A percentile compares a stretch with the other conserved stretches of the same genome.
These are phyloP conservation scores for Pan troglodytes DNA, from an alignment of 2,113 vertebrate species.

Conservation along the genomic window DNA sequence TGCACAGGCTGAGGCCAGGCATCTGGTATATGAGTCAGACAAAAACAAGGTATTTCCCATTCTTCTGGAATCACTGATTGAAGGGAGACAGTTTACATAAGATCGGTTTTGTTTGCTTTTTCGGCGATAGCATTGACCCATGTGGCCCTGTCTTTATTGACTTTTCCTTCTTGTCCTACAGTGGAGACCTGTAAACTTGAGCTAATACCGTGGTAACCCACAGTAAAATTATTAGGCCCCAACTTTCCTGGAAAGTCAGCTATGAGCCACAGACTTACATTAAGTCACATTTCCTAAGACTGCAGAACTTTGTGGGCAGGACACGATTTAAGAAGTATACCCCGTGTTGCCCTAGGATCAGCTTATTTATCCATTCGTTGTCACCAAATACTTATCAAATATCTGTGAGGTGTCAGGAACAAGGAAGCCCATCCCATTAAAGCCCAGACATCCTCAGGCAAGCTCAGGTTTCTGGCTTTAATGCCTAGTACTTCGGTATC, in stretches of 20 bases:
- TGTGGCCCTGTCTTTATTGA: background rate
- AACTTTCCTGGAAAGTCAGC: background rate
- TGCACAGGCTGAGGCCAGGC: constrained; percentile 95
- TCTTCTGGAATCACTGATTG: background rate
- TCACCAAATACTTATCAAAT: background rate
- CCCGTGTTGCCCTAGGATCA: background rate
- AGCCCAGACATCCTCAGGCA: background rate
- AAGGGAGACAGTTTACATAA: background rate
- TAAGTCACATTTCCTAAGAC: background rate
- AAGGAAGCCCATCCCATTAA: background rate
- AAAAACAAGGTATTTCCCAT: constrained; percentile 89
- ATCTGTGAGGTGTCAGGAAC: background rate
- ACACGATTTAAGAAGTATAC: background rate
- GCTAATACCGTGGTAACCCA: background rate
- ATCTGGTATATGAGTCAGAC: constrained; percentile 96
- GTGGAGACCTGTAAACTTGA: constrained; percentile 12
- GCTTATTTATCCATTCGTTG: background rate
- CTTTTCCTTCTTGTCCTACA: background rate
- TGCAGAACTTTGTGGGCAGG: background rate
- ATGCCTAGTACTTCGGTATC: background rate
- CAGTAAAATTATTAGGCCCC: background rate
- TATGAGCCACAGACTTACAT: background rate
- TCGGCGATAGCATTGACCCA: background rate
- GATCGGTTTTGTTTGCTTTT: background rate
- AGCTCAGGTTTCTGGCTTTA: background rate